Evolutionary conservation across 2,888 invertebrate genomes (phyloP).

Genomic region (Panorpa germanica): DNA sequence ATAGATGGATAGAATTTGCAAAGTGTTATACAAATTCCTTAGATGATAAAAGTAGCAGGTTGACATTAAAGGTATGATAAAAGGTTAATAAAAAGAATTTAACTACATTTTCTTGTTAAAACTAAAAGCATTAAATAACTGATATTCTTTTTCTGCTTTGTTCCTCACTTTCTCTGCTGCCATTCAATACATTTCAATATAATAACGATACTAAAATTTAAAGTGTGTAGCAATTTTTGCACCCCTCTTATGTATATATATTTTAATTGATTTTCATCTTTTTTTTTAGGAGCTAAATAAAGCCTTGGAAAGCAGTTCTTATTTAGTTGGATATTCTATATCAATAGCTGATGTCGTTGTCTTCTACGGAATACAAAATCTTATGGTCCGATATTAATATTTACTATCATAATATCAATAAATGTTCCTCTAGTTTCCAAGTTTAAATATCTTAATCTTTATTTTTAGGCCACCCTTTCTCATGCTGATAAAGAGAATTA

Average conservation of each 20-base stretch:
- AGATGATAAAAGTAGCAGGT: slow-evolving; percentile 26
- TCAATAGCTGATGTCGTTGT: slow-evolving; percentile 51
- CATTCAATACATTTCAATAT: too few species aligned
- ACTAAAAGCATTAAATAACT: neutral
- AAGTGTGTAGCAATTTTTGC: too few species aligned
- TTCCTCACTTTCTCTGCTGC: too few species aligned
- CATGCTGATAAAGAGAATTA: slow-evolving; percentile 46
- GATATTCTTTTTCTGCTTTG: too few species aligned
- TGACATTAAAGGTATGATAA: neutral
- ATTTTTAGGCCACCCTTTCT: slow-evolving; percentile 39
- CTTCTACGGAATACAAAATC: slow-evolving; percentile 43
- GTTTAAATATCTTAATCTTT: slow-evolving; percentile 12
- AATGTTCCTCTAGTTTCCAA: slow-evolving; percentile 11
- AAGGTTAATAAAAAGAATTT: neutral
- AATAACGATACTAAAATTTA: too few species aligned
- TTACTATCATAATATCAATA: slow-evolving; percentile 3
- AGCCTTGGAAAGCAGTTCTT: slow-evolving; percentile 30
- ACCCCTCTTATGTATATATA: neutral
- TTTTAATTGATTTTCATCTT: slow-evolving; percentile 3
- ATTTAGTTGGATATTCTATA: slow-evolving; percentile 31
- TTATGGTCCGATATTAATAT: slow-evolving; percentile 34
- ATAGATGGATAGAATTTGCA: slow-evolving; percentile 51
- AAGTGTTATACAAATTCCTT: slow-evolving; percentile 25
- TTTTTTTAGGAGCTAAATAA: slow-evolving; percentile 32
- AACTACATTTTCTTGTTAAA: neutral